Percentiles rank a stretch among this genome's conserved stretches.
phyloP scores from a whole-genome alignment of 2,113 vertebrate species.

The Limnothrissa miodon region DNA sequence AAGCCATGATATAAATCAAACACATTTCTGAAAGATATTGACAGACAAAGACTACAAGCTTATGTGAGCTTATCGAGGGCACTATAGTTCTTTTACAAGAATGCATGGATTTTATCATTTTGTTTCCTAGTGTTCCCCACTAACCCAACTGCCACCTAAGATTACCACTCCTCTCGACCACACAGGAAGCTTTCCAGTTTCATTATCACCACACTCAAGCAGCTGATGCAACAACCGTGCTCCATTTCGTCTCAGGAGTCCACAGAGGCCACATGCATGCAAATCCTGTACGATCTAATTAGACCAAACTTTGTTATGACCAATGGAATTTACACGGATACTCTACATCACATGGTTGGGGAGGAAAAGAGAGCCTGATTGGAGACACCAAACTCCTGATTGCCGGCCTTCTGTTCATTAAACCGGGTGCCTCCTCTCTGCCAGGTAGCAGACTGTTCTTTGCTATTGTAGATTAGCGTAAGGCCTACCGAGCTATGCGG shows the following conservation, averaged over 20 bases:
- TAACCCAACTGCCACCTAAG: neutral
- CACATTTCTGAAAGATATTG: neutral
- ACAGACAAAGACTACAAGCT: neutral
- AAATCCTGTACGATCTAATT: neutral
- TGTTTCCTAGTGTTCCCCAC: neutral
- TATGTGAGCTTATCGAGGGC: neutral
- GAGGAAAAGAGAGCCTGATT: conserved; percentile 30
- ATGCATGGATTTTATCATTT: neutral
- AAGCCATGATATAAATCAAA: neutral
- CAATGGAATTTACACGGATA: conserved; percentile 11
- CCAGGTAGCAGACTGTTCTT: neutral
- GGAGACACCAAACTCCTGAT: conserved; percentile 39
- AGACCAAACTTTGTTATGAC: conserved; percentile 27
- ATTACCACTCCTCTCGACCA: neutral
- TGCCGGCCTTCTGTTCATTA: conserved; percentile 24
- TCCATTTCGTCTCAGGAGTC: neutral
- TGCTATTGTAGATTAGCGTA: neutral
- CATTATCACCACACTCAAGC: neutral
- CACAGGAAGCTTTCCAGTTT: neutral
- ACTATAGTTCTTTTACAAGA: neutral
- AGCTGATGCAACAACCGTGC: neutral
- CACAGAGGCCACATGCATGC: neutral
- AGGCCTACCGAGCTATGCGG: too few species aligned
- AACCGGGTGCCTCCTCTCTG: neutral
- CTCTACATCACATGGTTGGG: conserved; percentile 4